Evolutionary conservation across 1,140 invertebrate species (phyloP), one percentile per base, ranked within the genome.

Genomic region (Brachionus sp.): DNA sequence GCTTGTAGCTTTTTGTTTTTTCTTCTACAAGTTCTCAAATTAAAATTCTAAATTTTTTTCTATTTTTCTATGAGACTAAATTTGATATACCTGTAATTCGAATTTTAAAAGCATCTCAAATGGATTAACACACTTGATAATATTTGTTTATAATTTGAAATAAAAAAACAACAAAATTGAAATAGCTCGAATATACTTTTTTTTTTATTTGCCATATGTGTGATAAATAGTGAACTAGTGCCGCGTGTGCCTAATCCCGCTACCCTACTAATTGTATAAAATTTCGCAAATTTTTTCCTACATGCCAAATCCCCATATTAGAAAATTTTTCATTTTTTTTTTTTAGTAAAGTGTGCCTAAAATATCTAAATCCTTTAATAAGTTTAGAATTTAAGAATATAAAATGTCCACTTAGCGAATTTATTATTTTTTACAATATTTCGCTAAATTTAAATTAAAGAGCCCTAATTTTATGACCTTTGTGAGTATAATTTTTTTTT

Each of bases 41-140:
- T 33, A 33, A 37, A 66, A 37, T 33, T 66, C 25, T 33, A 5
- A 66, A 29, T 66, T 33, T 33, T n/a, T 66, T 66, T 64, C 29
- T 66, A 35, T 57, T 16, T 13, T 57, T 10, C 3, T 33, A 33
- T 37, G 64, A n/a, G 33, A 66, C 33, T 66, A 39, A 70, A 70
- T 44, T 70, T 70, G 66, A 70, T 70, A 70, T 70, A 70, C 66
- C 66, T 70, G 66, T 70, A 70, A 70, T 39, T 70, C 37, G 66
- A 70, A 70, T 70, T 70, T 70, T 16, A 70, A 70, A 70, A 37
- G 16, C 35, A 33, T 70, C 35, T 70, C 16, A 33, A 70, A 70
- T 70, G 66, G 66, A 70, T 70, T 70, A 70, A 70, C 66, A 70
- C 66, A 70, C 66, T 70, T 70, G 66, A 70, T 70, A 39, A 70